Base-by-base conservation (phyloP, 2,797 vertebrate species). In the Aulostomus chinensis region DNA sequence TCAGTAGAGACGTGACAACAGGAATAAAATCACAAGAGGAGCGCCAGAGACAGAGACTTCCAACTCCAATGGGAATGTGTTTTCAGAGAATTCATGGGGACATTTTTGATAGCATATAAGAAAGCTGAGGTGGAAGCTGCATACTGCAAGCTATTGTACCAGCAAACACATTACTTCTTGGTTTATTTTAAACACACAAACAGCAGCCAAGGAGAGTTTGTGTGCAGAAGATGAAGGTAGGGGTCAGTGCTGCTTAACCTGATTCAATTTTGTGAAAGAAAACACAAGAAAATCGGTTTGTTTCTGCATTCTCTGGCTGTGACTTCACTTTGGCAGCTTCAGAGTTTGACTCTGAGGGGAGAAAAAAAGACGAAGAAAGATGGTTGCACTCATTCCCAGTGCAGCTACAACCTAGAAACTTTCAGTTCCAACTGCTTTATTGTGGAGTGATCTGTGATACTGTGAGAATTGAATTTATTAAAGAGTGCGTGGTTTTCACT, bases 1-100 rank as follows among this genome's bases (percentile, higher is more conserved):
- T 89, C 86, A 76, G 59, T 12, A 36, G 49, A 73, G 71, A 50
- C 13, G 54, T 50, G 68, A 68, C 73, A 76, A 59, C 62, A 34
- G 48, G 61, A 74, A 75, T 76, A 79, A 63, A 79, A 57, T 71
- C 28, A 48, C 40, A 3, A 33, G 54, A 46, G 40, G 26, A 43
- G 56, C 76, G 54, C 32, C 7, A 13, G n/a, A 45, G 29, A 77
- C 56, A 59, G 13, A 32, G 39, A 54, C 58, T 43, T 29, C 9
- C 32, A 22, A 34, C 22, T 47, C 47, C 31, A 30, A 72, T 20
- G n/a, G 43, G 50, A 29, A 38, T 7, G 22, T 30, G 28, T 58
- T 76, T 58, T 33, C 45, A 24, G 33, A n/a, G 30, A 52, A 55
- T 39, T 34, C 4, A 1, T 25, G 46, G 48, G 31, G 51, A 58